Base-by-base conservation (phyloP, 2,113 vertebrate species). In the Ctenomys sociabilis region DNA sequence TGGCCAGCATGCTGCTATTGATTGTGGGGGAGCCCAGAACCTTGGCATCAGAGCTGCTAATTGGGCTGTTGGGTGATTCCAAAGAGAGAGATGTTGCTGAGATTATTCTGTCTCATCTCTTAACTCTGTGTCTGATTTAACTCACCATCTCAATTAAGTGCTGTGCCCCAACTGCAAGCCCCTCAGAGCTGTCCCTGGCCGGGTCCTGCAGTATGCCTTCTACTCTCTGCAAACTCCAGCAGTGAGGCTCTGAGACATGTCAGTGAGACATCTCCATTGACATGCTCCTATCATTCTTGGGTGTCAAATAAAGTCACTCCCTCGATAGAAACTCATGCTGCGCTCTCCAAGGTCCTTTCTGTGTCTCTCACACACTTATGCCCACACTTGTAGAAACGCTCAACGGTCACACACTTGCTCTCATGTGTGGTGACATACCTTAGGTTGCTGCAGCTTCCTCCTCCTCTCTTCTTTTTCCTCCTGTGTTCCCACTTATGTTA, bases 1-100 rank as follows among this genome's bases (percentile, higher is more conserved):
- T 70, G 95, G 94, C 96, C 95, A 90, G 32, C 91, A 91, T 75
- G 92, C 93, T 37, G 63, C 1, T 92, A 82, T 97, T 13, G 96
- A 96, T 78, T 0, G 7, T 45, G 66, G 40, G 91, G 61, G 77
- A 0, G 10, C 16, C 37, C 84, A 97, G 96, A 92, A 12, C 7
- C 91, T 88, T 40, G 3, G 54, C 16, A 19, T 70, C 93, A 61
- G 90, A 28, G 11, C 87, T 40, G 88, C 92, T 95, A 43, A 91
- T 84, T 85, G 96, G 92, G 70, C 52, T 63, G 22, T 40, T 52
- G 75, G 85, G 96, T 43, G 66, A 87, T 96, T 97, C 93, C 26
- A 11, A 75, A 57, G 95, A 59, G 40, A n/a, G 59, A 37, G 80
- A 45, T 0, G 0, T 35, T 13, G 2, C 16, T 59, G 52, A 63